These are phyloP conservation scores for Bemisia tabaci DNA, from an alignment of 1,140 invertebrate genomes.

Conservation along the genomic window DNA sequence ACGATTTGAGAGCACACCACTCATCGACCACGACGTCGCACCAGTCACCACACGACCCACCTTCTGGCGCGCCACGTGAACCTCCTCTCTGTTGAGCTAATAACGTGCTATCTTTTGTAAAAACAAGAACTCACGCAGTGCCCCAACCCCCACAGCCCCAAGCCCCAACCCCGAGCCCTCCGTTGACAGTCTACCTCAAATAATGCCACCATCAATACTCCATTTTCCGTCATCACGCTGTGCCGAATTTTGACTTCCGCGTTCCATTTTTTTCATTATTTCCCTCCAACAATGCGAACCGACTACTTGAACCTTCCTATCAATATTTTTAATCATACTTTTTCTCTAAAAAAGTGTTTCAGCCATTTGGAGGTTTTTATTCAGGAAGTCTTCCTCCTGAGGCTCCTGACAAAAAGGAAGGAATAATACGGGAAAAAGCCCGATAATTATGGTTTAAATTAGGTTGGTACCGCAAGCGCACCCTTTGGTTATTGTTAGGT, in stretches of 20 bases:
- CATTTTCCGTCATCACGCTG: neutral
- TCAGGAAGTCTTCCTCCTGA: neutral
- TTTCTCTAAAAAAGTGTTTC: neutral
- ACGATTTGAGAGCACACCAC: no score
- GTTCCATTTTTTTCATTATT: neutral
- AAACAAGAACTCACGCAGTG: neutral
- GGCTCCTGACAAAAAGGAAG: no score
- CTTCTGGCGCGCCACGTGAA: no score
- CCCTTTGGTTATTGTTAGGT: neutral
- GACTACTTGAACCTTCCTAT: neutral
- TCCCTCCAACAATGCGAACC: neutral
- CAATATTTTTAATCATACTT: neutral
- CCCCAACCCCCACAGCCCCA: no score
- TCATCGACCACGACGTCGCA: no score
- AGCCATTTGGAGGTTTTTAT: neutral
- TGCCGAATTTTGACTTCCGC: neutral
- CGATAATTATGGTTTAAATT: neutral
- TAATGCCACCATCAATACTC: neutral
- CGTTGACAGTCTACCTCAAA: neutral
- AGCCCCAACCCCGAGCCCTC: neutral
- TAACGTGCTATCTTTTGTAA: neutral
- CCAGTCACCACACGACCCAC: no score
- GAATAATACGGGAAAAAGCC: no score
- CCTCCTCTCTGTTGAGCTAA: neutral
- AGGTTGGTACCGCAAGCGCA: neutral